Evolutionary conservation across 1,140 invertebrate genomes (phyloP).

Genomic region (Drosophila jambulina): DNA sequence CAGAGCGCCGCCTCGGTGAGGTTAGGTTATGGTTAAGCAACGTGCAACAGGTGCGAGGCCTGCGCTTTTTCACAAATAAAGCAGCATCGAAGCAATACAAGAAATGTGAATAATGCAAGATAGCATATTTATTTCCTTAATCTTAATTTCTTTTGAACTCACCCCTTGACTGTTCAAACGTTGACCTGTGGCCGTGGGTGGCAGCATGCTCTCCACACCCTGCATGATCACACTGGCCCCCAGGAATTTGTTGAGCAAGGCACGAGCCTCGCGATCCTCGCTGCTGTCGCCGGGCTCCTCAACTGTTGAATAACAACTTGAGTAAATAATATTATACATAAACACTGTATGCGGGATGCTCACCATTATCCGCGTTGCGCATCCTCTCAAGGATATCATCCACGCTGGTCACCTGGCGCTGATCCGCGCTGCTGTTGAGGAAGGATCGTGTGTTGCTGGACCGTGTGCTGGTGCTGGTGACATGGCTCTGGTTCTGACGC

Average conservation of each 20-base stretch:
- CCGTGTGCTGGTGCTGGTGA: constrained; percentile 42
- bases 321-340: neutral
- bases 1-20: constrained; percentile 17
- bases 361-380: constrained; percentile 90
- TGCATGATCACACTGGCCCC: constrained; percentile 91
- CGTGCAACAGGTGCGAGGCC: constrained; percentile 11
- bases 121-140: neutral
- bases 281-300: constrained; percentile 87
- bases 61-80: neutral
- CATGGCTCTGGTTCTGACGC: constrained; percentile 67
- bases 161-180: constrained; percentile 67
- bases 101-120: neutral
- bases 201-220: constrained; percentile 84
- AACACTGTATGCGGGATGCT: constrained; percentile 38
- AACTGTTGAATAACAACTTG: constrained; percentile 80
- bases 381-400: constrained; percentile 91
- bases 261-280: constrained; percentile 90
- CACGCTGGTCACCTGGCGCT: constrained; percentile 88
- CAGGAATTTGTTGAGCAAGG: constrained; percentile 92
- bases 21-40: constrained; percentile 16
- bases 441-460: constrained; percentile 86
- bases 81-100: neutral
- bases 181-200: constrained; percentile 49
- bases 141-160: constrained; percentile 22
- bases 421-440: constrained; percentile 88